Evolutionary conservation across 2,113 vertebrate genomes (phyloP).

Genomic region (Dicrurus megarhynchus): DNA sequence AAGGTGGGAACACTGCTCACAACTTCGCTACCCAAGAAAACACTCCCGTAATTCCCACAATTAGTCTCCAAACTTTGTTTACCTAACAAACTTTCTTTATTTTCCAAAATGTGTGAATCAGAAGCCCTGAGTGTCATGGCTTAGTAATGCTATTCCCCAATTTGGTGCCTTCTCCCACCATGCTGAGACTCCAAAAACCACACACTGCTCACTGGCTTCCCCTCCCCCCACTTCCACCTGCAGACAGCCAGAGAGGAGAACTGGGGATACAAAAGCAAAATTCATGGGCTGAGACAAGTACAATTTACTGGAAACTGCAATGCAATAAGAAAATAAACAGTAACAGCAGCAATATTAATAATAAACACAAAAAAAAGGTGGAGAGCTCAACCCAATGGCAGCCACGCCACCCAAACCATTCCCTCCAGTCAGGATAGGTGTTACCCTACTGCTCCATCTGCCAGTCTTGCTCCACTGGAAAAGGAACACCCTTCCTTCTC

Average conservation of each 20-base stretch:
- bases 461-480: neutral
- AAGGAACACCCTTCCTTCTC: neutral
- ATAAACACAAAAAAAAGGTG: neutral
- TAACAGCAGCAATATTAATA: neutral
- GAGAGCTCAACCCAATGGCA: neutral
- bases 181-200: neutral
- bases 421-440: fast-evolving
- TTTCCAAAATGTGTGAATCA: neutral
- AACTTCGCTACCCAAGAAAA: neutral
- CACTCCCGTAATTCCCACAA: neutral
- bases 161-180: neutral
- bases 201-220: neutral
- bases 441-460: neutral
- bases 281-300: neutral
- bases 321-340: neutral
- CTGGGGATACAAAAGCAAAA: neutral
- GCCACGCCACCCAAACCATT: fast-evolving
- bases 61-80: neutral
- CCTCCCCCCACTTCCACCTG: neutral
- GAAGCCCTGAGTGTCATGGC: neutral
- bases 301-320: neutral
- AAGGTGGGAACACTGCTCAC: neutral
- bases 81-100: neutral
- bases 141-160: neutral
- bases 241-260: neutral